Base-by-base conservation (phyloP, 2,113 vertebrate species). In the Halcyon malimbica region DNA sequence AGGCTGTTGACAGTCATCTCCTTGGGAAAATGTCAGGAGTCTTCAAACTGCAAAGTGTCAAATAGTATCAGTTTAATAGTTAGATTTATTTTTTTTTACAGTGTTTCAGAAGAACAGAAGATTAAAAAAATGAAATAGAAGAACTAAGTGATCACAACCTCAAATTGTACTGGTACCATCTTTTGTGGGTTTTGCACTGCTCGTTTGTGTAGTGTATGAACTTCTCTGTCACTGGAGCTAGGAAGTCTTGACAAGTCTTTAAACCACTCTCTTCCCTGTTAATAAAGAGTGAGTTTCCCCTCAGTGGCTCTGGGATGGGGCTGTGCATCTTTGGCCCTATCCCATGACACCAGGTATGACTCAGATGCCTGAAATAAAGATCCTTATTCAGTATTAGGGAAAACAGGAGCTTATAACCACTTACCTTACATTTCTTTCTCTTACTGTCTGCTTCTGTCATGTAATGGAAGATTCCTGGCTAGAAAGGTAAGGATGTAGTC, bases 161-260 rank as follows among this genome's bases (percentile, higher is more conserved):
- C 90, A 74, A 42, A 21, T 91, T 83, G 86, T 67, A 53, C 44
- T 83, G 60, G 5, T 68, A 67, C 6, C 56, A 35, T 86, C 83
- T 90, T 90, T 65, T 87, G 53, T 94, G 96, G 91, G 77, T 71
- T 96, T 92, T 84, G 29, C 59, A 23, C 33, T 46, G 67, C 65
- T 95, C 60, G 29, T 81, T 93, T 96, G 93, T 19, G 13, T 77
- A 84, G 96, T 79, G n/a, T 90, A 51, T 96, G 94, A 97, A 93
- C 93, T 97, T 96, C 56, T 56, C 97, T 93, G 62, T 94, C 93
- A 93, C 90, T 83, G 39, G 9, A 90, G 94, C 95, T 96, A 56
- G 89, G 82, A 96, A 95, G 88, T 94, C 95, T 82, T 96, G 95
- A 92, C 97, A 97, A 94, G 90, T 89, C 98, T 97, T 97, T 95